Base-by-base conservation (phyloP, 2,888 invertebrate genomes). In the Protophormia terraenovae region DNA sequence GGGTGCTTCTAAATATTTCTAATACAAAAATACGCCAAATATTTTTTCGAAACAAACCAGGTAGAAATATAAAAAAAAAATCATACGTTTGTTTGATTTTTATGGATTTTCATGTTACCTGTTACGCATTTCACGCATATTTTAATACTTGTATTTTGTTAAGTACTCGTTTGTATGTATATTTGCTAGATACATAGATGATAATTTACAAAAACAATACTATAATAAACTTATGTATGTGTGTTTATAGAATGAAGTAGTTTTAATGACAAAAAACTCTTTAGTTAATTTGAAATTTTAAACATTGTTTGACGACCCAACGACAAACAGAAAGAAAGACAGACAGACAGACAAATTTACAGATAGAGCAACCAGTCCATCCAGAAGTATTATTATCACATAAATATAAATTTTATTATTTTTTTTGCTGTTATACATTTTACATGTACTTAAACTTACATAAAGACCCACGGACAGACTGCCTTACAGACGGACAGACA, bases 111-210 rank as follows among this genome's bases (percentile, higher is more conserved):
- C 32, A 19, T 76, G 62, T 41, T 73, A 71, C 82, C 76, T 82
- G 76, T 71, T 82, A 64, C 64, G 71, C 66, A 81, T 66, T 80
- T 73, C 27, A 67, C 66, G 45, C 76, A 64, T 38, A 64, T 41
- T 69, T 72, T 29, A 47, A 19, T 27, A 58, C 38, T 29, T 24
- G 3, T 50, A 19, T 41, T 32, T 62, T 60, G 35, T 50, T 62
- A 24, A 41, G 55, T 38, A 41, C 38, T 55, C 16, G 12, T 53
- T 38, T 27, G 24, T 24, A 29, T 27, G 24, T 24, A 29, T 55
- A 71, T 55, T 38, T 55, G 55, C 38, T 55, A 5, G 24, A 27
- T 22, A 58, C n/a, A 41, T 41, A 29, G n/a, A 50, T 12, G 32
- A 27, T 35, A n/a, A 32, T 19, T 67, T 50, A 29, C 50, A 19